These are phyloP conservation scores for Perca fluviatilis DNA, from an alignment of 2,113 vertebrate genomes.

Conservation along the genomic window DNA sequence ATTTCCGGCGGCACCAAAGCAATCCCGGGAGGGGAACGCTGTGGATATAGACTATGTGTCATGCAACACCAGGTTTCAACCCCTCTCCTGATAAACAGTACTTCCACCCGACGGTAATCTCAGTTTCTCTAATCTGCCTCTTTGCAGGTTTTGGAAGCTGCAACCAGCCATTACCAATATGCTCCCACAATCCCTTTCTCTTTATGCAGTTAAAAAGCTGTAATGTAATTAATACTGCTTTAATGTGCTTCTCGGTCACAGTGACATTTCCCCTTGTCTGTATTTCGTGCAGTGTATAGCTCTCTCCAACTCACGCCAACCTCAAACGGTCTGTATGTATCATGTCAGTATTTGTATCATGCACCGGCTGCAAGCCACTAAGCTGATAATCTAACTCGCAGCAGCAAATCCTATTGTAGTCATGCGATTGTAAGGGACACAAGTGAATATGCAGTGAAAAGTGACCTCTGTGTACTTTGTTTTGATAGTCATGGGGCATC, in stretches of 20 bases:
- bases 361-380: conserved; percentile 40
- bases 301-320: conserved; percentile 30
- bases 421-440: conserved; percentile 28
- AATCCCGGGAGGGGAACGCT: too few relatives aligned
- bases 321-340: conserved; percentile 32
- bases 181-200: conserved; percentile 20
- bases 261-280: conserved; percentile 10
- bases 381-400: conserved; percentile 57
- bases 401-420: conserved; percentile 51
- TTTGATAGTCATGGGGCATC: conserved; percentile 45
- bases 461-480: conserved; percentile 51
- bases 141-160: conserved; percentile 30
- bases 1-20: too few relatives aligned
- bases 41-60: background rate
- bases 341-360: conserved; percentile 42
- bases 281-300: background rate
- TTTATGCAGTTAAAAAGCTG: conserved; percentile 41
- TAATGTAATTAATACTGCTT: conserved; percentile 50
- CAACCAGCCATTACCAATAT: conserved; percentile 33
- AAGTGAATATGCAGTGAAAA: conserved; percentile 37
- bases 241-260: conserved; percentile 31
- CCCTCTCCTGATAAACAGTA: conserved; percentile 2
- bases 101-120: conserved; percentile 14
- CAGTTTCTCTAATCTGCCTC: conserved; percentile 53
- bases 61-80: conserved; percentile 18